Evolutionary conservation across 2,113 vertebrate species (phyloP).

Genomic region (Hemichromis elongatus): DNA sequence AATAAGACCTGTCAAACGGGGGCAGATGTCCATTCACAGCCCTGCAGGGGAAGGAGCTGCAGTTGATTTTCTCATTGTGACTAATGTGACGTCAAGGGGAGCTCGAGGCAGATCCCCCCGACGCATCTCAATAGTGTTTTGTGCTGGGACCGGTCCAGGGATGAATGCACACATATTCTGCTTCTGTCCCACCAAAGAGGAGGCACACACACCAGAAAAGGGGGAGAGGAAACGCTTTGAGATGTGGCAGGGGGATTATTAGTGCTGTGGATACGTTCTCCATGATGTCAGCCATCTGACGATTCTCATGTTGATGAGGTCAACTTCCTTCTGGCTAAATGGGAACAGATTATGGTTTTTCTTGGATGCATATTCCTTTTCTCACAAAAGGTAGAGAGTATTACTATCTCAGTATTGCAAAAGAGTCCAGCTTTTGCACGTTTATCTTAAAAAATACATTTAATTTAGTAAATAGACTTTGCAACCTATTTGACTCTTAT

Average conservation of each 20-base stretch:
- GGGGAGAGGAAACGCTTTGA: conserved; percentile 26
- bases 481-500: neutral
- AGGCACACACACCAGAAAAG: neutral
- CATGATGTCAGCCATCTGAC: conserved; percentile 55
- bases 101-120: neutral
- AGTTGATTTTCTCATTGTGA: conserved; percentile 31
- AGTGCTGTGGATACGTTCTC: conserved; percentile 3
- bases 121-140: conserved; percentile 35
- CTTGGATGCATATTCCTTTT: neutral
- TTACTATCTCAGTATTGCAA: neutral
- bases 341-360: conserved; percentile 21
- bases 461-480: neutral
- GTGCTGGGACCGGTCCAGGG: neutral
- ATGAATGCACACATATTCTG: conserved; percentile 20
- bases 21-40: conserved; percentile 29
- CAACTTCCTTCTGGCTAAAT: conserved; percentile 52
- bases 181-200: neutral
- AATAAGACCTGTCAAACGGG: conserved; percentile 31
- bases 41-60: neutral
- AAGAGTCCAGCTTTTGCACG: neutral
- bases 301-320: conserved; percentile 55
- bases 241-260: conserved; percentile 19
- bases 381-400: neutral
- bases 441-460: neutral
- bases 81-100: conserved; percentile 35